Base-by-base conservation (phyloP, 2,888 invertebrate species). In the Norana najaformis region DNA sequence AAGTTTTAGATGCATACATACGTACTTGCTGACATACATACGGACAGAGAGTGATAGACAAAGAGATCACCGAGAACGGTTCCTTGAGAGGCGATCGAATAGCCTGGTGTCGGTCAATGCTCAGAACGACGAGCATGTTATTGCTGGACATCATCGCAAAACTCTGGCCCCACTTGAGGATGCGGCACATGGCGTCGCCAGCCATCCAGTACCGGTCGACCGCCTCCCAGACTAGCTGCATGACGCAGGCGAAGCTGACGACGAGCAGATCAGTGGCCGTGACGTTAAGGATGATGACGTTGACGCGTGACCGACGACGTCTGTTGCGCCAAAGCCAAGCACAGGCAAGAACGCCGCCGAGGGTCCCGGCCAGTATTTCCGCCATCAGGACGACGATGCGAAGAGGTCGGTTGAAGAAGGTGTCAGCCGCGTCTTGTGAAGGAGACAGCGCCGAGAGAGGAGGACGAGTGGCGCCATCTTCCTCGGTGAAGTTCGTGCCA, bases 51-150 rank as follows among this genome's bases (percentile, higher is more conserved):
- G 4, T 8, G 16, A 69, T 69, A 69, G 3, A 30, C n/a, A 47
- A 20, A 47, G 3, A 18, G 11, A 47, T 16, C 23, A 94, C 94
- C 92, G 93, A 91, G 18, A 93, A 92, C 1, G 94, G 93, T 89
- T 93, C 93, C 89, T 93, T 93, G 18, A 95, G 93, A 0, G 95
- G 95, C n/a, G 93, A 91, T 35, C 94, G 91, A 39, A 95, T 95
- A 53, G 95, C 95, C 91, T 94, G 94, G 90, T 94, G 94, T 30
- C 95, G 92, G 92, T 95, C 95, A 18, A 94, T 91, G 38, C 94
- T 95, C 47, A 95, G 94, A 18, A 94, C 94, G 6, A 95, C 94
- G 69, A 95, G 91, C 94, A 94, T 94, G 91, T 94, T 94, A 83
- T 94, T 94, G 91, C 94, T 94, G 83, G 94, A 93, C 91, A 94